Evolutionary conservation across 1,140 invertebrate species (phyloP), one percentile per base, ranked within the genome.

Genomic region (Vanessa atalanta): DNA sequence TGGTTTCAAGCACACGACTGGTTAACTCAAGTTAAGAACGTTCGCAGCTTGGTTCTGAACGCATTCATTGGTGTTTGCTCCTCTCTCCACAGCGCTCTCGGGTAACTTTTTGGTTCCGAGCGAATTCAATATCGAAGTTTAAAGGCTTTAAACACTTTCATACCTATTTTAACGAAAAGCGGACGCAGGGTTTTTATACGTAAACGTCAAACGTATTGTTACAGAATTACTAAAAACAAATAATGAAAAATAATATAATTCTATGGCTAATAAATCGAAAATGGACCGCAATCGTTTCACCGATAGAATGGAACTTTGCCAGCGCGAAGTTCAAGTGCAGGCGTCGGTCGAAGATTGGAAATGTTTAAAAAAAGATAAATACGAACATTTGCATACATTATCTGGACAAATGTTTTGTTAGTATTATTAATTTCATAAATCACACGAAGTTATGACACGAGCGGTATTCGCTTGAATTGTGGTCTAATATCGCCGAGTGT

Each of bases 261-360:
- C 53, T 26, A 57, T 23, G 12, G 16, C 11, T 57, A 53, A 53
- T 53, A 61, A 61, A 61, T 43, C 12, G 53, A 37, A 13, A 68
- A 26, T n/a, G 37, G 66, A 68, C 55, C 37, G 60, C 57, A 51
- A 63, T 70, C 60, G 60, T 50, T 31, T 68, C 14, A 47, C 60
- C 48, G 48, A 43, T 47, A 23, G 65, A 73, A 73, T 73, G 71
- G 71, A 73, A 73, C 13, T 51, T 60, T 73, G 71, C 71, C 71
- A 73, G 61, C 26, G 61, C n/a, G 26, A 71, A 67, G 71, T 60
- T 73, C 71, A 73, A 73, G 71, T 73, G 71, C 71, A 66, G 53
- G 12, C 47, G 47, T 61, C 57, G 26, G 57, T 8, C 31, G 20
- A 23, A 51, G 48, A 66, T 51, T 66, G 65, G 47, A 51, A 66